Evolutionary conservation across 2,113 vertebrate species (phyloP).

Genomic region (Aix galericulata): DNA sequence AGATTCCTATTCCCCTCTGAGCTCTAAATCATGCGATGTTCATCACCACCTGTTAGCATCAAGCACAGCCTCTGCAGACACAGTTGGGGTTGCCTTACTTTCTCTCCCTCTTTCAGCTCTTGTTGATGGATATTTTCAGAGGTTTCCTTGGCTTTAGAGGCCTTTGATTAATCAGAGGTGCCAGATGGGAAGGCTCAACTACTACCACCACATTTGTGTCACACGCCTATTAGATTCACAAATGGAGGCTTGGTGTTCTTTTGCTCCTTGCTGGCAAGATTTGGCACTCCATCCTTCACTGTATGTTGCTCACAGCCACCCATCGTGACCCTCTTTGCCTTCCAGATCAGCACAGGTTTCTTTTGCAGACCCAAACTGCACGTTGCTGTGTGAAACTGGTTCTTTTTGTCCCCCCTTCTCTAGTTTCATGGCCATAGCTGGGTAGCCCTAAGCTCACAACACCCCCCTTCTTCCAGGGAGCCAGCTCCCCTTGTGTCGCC

Average conservation of each 20-base stretch:
- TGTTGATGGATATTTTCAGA: not conserved
- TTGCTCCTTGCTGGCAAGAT: not conserved
- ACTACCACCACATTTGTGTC: not conserved
- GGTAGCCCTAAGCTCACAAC: not conserved
- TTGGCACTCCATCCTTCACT: not conserved
- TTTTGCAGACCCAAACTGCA: fast-evolving
- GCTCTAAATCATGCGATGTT: not conserved
- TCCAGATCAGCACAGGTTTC: not conserved
- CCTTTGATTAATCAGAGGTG: conserved; percentile 28
- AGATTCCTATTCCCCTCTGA: not conserved
- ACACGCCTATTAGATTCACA: not conserved
- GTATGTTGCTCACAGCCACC: not conserved
- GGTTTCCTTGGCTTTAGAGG: conserved; percentile 17
- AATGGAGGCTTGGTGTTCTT: not conserved
- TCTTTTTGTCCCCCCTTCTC: not conserved
- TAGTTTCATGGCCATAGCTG: not conserved
- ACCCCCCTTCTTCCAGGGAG: fast-evolving
- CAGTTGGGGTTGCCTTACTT: conserved; percentile 51
- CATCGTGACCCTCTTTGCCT: not conserved
- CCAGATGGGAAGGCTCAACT: conserved; percentile 30
- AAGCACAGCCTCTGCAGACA: conserved; percentile 38
- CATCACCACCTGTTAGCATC: conserved; percentile 30
- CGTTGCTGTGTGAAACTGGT: not conserved
- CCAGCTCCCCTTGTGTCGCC: fast-evolving
- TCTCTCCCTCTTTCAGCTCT: conserved; percentile 22